These are phyloP conservation scores for Cyphotilapia sp. DNA, from an alignment of 2,113 vertebrate genomes.

Conservation along the genomic window DNA sequence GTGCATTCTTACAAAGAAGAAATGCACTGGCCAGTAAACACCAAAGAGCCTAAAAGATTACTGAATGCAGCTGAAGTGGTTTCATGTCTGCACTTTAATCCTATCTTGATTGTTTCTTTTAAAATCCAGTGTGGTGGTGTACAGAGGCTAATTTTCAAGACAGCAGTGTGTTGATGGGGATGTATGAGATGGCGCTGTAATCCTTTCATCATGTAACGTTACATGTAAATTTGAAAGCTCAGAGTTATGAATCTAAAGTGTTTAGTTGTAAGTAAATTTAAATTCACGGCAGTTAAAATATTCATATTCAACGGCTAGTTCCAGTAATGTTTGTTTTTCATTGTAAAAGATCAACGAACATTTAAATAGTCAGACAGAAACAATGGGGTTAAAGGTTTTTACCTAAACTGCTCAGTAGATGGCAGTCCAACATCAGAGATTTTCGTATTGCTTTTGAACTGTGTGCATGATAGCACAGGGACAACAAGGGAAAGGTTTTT, in stretches of 20 bases:
- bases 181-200: not conserved
- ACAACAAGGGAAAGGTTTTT: not conserved
- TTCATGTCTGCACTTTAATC: not conserved
- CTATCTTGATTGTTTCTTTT: not conserved
- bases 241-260: not conserved
- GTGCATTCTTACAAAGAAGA: not conserved
- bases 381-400: not conserved
- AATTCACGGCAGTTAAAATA: not conserved
- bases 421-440: not conserved
- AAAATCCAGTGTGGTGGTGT: not conserved
- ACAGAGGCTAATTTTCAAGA: not conserved
- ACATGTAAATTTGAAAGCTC: not conserved
- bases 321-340: not conserved
- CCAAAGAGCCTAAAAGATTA: not conserved
- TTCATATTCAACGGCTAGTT: not conserved
- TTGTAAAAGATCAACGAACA: not conserved
- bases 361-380: not conserved
- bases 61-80: not conserved
- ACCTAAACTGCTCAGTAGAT: slow-evolving; percentile 1
- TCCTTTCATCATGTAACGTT: not conserved
- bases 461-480: not conserved
- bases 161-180: not conserved
- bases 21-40: not conserved
- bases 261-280: not conserved
- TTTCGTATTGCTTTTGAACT: not conserved